phyloP scores from a whole-genome alignment of 2,113 vertebrate species.

The Cettia cetti region DNA sequence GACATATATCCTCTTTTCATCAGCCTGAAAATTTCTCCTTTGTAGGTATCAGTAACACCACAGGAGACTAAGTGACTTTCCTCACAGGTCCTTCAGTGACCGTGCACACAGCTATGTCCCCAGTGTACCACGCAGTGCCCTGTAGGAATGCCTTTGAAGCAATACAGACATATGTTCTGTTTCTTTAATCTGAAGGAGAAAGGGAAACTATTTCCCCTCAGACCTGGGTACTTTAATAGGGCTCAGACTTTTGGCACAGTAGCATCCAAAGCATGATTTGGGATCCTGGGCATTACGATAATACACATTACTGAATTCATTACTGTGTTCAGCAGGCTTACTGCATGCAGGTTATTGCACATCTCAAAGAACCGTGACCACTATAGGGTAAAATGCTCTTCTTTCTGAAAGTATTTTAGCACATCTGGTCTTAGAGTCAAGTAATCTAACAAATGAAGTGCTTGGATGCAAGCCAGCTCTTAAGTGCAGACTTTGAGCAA shows the following conservation, averaged over 20 bases:
- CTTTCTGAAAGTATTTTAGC: slow-evolving; percentile 43
- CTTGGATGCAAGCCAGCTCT: slow-evolving; percentile 37
- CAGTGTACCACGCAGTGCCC: not conserved
- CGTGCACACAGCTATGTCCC: not conserved
- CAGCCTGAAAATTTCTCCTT: slow-evolving; percentile 39
- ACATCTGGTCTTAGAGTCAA: slow-evolving; percentile 53
- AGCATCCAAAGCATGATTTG: slow-evolving; percentile 1
- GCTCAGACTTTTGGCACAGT: slow-evolving; percentile 21
- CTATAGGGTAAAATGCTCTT: not conserved
- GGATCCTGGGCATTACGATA: not conserved
- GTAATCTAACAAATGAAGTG: slow-evolving; percentile 13
- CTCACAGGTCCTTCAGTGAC: slow-evolving; percentile 33
- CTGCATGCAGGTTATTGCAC: not conserved
- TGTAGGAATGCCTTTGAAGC: slow-evolving; percentile 57
- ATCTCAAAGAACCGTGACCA: slow-evolving; percentile 25
- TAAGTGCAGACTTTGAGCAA: slow-evolving; percentile 23
- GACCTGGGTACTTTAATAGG: not conserved
- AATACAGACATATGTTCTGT: slow-evolving; percentile 24
- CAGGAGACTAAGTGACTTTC: slow-evolving; percentile 56
- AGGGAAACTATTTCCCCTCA: slow-evolving; percentile 4
- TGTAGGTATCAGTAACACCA: slow-evolving; percentile 39
- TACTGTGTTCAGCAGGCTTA: not conserved
- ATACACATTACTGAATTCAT: slow-evolving; percentile 29
- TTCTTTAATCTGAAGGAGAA: slow-evolving; percentile 43
- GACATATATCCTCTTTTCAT: slow-evolving; percentile 53